Conservation (phyloP, 2,113 vertebrate species). For the Gopherus evgoodei region DNA sequence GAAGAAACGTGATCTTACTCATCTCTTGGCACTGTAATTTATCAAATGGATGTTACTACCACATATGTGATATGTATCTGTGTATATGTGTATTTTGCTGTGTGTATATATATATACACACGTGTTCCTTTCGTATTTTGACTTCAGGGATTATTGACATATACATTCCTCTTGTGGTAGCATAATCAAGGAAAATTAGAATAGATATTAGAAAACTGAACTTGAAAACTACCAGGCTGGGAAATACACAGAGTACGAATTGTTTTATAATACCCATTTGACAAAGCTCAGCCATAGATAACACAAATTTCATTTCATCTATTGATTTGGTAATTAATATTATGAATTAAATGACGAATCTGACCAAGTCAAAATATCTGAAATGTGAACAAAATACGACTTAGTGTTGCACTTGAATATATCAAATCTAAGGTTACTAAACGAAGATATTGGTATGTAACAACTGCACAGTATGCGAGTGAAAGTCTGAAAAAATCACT, state of each 20-base stretch:
- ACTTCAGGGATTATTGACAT: neutral
- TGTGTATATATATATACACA: neutral
- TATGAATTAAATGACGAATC: neutral
- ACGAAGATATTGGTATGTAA: neutral
- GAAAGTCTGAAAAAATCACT: neutral
- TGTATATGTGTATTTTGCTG: neutral
- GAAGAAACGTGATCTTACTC: neutral
- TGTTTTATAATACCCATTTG: neutral
- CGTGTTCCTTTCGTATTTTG: neutral
- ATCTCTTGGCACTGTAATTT: neutral
- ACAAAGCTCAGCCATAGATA: neutral
- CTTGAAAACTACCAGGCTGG: neutral
- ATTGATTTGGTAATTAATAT: neutral
- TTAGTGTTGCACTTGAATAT: neutral
- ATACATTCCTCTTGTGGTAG: neutral
- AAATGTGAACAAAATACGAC: neutral
- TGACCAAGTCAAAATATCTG: neutral
- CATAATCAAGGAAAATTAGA: neutral
- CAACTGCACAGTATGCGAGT: neutral
- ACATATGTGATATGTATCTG: neutral
- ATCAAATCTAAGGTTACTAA: neutral
- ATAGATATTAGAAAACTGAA: neutral
- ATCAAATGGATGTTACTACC: neutral
- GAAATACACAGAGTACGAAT: neutral
- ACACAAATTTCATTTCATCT: neutral